Evolutionary conservation across 2,888 invertebrate species (phyloP).

Genomic region (Pyrrhosoma nymphula): DNA sequence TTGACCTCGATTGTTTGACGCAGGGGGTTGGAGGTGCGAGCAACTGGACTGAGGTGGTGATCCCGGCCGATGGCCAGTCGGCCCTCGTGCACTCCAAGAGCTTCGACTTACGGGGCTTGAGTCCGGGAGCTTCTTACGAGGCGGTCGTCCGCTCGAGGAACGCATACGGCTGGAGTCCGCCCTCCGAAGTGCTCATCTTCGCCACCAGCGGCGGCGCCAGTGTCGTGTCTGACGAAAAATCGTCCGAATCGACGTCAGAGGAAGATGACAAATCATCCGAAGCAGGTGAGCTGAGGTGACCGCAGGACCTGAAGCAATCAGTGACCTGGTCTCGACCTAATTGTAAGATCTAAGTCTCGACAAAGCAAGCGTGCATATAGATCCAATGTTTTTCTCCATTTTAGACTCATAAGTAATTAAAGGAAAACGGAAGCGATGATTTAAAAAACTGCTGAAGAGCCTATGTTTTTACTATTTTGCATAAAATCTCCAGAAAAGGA

Average conservation of each 20-base stretch:
- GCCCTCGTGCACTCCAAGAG: constrained; percentile 84
- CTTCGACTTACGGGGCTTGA: constrained; percentile 87
- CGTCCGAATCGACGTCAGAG: not conserved
- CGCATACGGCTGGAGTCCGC: constrained; percentile 91
- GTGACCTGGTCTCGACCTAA: too few species aligned
- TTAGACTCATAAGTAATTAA: too few species aligned
- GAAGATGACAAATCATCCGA: not conserved
- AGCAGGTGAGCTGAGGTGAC: not conserved
- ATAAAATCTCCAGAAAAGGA: too few species aligned
- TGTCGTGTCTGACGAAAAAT: not conserved
- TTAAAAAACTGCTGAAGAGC: too few species aligned
- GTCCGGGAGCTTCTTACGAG: constrained; percentile 88
- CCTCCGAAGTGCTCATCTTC: constrained; percentile 87
- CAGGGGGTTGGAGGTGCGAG: constrained; percentile 78
- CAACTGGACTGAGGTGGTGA: constrained; percentile 85
- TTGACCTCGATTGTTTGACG: not conserved
- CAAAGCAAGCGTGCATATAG: too few species aligned
- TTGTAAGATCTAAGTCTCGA: too few species aligned
- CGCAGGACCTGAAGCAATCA: too few species aligned
- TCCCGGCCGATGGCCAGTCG: constrained; percentile 82
- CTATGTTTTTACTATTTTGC: too few species aligned
- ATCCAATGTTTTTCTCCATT: too few species aligned
- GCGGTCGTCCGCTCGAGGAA: constrained; percentile 89
- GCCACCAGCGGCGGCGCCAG: constrained; percentile 84
- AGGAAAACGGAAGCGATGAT: too few species aligned